These are phyloP conservation scores for Apis laboriosa DNA, from an alignment of 1,140 invertebrate genomes.

Conservation along the genomic window DNA sequence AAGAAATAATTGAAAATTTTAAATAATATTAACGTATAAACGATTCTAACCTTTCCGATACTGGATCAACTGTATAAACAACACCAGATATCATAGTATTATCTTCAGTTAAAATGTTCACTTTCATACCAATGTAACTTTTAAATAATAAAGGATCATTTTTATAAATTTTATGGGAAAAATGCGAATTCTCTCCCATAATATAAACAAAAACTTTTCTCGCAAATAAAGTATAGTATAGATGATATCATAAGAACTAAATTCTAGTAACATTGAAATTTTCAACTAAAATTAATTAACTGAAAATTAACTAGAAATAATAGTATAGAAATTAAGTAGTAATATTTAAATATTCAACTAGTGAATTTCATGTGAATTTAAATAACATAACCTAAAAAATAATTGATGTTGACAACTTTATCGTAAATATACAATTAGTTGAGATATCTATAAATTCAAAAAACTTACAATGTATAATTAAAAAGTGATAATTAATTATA, in stretches of 20 bases:
- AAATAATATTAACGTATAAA: background rate
- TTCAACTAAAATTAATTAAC: too few species aligned
- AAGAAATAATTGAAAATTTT: background rate
- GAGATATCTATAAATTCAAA: background rate
- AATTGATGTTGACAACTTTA: background rate
- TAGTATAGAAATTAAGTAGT: too few species aligned
- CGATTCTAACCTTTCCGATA: slow-evolving; percentile 76
- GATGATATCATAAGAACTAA: background rate
- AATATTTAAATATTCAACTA: background rate
- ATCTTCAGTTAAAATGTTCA: slow-evolving; percentile 71
- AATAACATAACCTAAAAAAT: background rate
- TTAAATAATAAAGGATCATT: slow-evolving; percentile 74
- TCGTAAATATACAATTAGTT: background rate
- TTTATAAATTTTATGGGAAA: slow-evolving; percentile 72
- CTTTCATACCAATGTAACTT: slow-evolving; percentile 73
- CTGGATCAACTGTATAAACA: slow-evolving; percentile 78
- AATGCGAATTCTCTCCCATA: slow-evolving; percentile 46
- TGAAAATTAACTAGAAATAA: too few species aligned
- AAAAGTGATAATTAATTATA: background rate
- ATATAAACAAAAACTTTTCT: background rate
- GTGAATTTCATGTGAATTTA: background rate
- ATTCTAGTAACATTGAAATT: background rate
- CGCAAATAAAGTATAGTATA: too few species aligned
- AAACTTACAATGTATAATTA: background rate
- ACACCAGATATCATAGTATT: slow-evolving; percentile 66